A percentile compares a stretch with the other conserved stretches of the same genome.
These are phyloP conservation scores for Malthinus seriepunctatus DNA, from an alignment of 2,888 invertebrate genomes.

Conservation along the genomic window DNA sequence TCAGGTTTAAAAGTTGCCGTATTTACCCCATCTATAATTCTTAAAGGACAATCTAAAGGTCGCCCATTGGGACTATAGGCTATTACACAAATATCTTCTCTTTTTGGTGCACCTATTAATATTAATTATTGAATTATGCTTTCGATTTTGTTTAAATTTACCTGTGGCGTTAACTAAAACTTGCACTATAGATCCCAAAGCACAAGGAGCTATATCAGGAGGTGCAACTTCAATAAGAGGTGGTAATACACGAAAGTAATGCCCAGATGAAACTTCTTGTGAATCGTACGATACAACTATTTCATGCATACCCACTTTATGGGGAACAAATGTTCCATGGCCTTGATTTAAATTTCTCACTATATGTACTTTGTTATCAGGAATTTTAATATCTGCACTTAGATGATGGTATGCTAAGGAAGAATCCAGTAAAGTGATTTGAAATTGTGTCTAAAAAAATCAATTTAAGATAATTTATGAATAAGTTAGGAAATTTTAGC, in stretches of 20 bases:
- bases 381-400: conserved; percentile 50
- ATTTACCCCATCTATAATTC: conserved; percentile 85
- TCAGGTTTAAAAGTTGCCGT: conserved; percentile 97
- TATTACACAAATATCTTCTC: conserved; percentile 87
- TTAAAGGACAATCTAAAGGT: conserved; percentile 79
- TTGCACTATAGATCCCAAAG: conserved; percentile 92
- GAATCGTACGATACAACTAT: conserved; percentile 63
- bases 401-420: conserved; percentile 48
- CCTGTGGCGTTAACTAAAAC: conserved; percentile 87
- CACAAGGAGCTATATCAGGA: conserved; percentile 94
- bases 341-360: conserved; percentile 63
- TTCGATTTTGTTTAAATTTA: conserved; percentile 41
- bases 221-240: conserved; percentile 84
- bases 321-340: conserved; percentile 83
- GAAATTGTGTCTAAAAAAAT: conserved; percentile 72
- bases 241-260: conserved; percentile 87
- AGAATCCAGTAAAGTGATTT: conserved; percentile 70
- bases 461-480: conserved; percentile 19
- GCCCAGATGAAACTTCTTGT: conserved; percentile 59
- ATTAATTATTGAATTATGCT: not conserved
- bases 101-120: conserved; percentile 68
- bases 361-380: conserved; percentile 51
- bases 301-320: conserved; percentile 92
- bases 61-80: conserved; percentile 91
- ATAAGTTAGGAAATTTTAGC: conserved; percentile 37